These are phyloP conservation scores for Beris morrisii DNA, from an alignment of 2,888 invertebrate genomes.

Conservation along the genomic window DNA sequence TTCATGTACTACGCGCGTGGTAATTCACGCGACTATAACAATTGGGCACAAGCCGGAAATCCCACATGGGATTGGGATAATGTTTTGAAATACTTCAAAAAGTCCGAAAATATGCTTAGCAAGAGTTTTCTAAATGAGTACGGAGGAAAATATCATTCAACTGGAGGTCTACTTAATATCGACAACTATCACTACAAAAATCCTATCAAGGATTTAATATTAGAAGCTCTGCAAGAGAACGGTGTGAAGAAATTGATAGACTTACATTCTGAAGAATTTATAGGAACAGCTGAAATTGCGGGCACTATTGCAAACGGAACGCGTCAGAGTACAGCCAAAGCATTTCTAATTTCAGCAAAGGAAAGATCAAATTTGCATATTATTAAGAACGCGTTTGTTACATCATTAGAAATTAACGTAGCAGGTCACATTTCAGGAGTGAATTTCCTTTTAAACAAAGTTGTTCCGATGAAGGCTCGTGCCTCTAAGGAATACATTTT, in stretches of 20 bases:
- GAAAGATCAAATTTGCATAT: slow-evolving; percentile 57
- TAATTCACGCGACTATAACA: slow-evolving; percentile 62
- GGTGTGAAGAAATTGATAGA: slow-evolving; percentile 59
- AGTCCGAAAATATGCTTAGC: slow-evolving; percentile 60
- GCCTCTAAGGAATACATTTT: slow-evolving; percentile 20
- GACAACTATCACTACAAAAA: slow-evolving; percentile 81
- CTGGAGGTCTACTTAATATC: slow-evolving; percentile 60
- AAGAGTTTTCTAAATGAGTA: slow-evolving; percentile 43
- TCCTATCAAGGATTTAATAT: slow-evolving; percentile 58
- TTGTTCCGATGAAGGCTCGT: not conserved
- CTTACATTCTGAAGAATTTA: slow-evolving; percentile 63
- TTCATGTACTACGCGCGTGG: slow-evolving; percentile 63
- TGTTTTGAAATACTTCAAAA: slow-evolving; percentile 74
- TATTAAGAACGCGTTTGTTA: slow-evolving; percentile 58
- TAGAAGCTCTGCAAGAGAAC: slow-evolving; percentile 58
- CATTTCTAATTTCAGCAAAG: slow-evolving; percentile 65
- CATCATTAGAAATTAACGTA: slow-evolving; percentile 57
- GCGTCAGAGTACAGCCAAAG: slow-evolving; percentile 59
- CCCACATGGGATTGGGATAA: slow-evolving; percentile 69
- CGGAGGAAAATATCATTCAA: slow-evolving; percentile 46
- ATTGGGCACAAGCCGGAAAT: slow-evolving; percentile 62
- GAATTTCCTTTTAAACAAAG: slow-evolving; percentile 41
- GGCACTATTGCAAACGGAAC: slow-evolving; percentile 60
- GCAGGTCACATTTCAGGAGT: slow-evolving; percentile 56
- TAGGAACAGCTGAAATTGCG: slow-evolving; percentile 62